phyloP scores from a whole-genome alignment of 35 echinoderm and acorn worm genomes.

The Lytechinus pictus region DNA sequence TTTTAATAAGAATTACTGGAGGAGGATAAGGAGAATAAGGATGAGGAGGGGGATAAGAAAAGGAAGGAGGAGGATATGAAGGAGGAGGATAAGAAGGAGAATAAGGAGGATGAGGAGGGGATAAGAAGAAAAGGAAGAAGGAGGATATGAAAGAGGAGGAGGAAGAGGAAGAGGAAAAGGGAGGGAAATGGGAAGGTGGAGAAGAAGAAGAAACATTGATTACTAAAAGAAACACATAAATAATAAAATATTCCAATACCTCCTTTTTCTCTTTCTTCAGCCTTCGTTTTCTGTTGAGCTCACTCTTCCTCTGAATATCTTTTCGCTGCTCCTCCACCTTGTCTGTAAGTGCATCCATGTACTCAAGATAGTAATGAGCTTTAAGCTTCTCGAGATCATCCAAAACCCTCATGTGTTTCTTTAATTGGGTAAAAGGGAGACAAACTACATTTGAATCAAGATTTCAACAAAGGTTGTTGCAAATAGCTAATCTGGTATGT shows the following conservation, averaged over 20 bases:
- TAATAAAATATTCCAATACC: neutral
- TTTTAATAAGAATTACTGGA: too few relatives aligned
- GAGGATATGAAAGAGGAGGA: neutral
- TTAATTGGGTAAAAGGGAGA: neutral
- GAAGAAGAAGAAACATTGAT: neutral
- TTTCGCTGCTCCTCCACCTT: conserved; percentile 72
- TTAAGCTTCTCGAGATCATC: conserved; percentile 75
- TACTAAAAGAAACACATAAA: neutral
- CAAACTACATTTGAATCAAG: neutral
- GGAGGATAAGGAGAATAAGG: too few relatives aligned
- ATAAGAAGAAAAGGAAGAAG: neutral
- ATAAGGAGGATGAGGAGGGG: too few relatives aligned
- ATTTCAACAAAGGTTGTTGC: too few relatives aligned
- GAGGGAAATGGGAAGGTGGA: neutral
- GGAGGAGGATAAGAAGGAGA: neutral
- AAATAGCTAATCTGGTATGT: too few relatives aligned
- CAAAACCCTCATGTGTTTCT: conserved; percentile 71
- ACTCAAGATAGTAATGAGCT: conserved; percentile 76
- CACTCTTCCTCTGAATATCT: conserved; percentile 70
- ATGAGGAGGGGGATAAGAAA: neutral
- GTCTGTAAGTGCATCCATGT: conserved; percentile 67
- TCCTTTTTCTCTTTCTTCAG: conserved; percentile 56
- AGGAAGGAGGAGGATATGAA: neutral
- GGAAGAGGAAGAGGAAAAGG: neutral
- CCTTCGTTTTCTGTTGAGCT: conserved; percentile 51